These are phyloP conservation scores for Margaritifera margaritifera DNA, from an alignment of 2,888 invertebrate genomes.

Conservation along the genomic window DNA sequence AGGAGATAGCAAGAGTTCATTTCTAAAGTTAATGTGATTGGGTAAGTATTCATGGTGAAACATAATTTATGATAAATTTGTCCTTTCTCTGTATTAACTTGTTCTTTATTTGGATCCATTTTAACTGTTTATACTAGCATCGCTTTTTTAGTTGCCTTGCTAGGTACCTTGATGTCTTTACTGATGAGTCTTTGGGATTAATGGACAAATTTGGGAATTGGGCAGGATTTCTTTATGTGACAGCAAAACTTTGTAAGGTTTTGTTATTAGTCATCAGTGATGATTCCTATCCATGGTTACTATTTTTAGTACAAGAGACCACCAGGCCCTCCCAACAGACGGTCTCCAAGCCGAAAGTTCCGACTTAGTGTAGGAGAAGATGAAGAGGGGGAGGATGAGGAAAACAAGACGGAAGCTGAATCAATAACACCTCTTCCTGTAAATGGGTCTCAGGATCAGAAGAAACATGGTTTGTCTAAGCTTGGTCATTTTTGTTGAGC, in stretches of 20 bases:
- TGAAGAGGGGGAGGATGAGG: slow-evolving; percentile 31
- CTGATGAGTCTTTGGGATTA: not conserved
- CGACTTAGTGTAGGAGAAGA: slow-evolving; percentile 32
- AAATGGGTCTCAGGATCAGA: slow-evolving; percentile 12
- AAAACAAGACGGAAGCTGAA: slow-evolving; percentile 21
- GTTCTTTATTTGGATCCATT: too few species aligned
- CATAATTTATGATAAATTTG: too few species aligned
- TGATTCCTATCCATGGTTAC: not conserved
- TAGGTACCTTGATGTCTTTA: too few species aligned
- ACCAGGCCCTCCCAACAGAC: slow-evolving; percentile 59
- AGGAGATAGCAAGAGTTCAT: too few species aligned
- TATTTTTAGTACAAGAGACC: slow-evolving; percentile 58
- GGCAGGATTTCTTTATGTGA: not conserved
- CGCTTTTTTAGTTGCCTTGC: too few species aligned
- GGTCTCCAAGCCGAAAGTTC: slow-evolving; percentile 57
- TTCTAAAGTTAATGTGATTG: too few species aligned
- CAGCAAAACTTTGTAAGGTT: not conserved
- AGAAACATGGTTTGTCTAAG: slow-evolving; percentile 3
- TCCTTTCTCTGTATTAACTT: too few species aligned
- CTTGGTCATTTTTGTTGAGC: slow-evolving; percentile 6
- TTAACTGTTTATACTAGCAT: too few species aligned
- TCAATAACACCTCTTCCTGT: slow-evolving; percentile 21
- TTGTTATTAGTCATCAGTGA: not conserved
- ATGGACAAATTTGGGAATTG: not conserved
- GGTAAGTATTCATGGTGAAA: too few species aligned